Conservation (phyloP, 2,113 vertebrate species). For the Oryzias celebensis region DNA sequence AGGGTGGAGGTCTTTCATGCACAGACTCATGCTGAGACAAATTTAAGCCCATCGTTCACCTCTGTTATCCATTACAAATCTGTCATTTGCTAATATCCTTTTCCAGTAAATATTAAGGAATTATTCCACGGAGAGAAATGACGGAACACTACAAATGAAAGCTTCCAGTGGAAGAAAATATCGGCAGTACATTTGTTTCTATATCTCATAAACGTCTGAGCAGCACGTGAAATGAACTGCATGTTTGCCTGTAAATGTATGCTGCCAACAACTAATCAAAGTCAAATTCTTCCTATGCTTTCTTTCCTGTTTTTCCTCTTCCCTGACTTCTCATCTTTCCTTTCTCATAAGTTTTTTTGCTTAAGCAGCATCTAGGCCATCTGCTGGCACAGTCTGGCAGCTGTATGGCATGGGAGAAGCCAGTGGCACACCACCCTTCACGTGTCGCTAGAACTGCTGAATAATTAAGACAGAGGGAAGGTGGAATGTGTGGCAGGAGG, state of each 20-base stretch:
- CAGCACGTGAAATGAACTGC: constrained; percentile 43
- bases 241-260: constrained; percentile 39
- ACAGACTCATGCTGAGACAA: background rate
- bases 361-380: constrained; percentile 30
- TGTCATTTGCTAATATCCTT: constrained; percentile 6
- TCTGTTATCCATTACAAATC: background rate
- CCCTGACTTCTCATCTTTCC: constrained; percentile 39
- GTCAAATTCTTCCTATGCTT: constrained; percentile 40
- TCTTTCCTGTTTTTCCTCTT: constrained; percentile 34
- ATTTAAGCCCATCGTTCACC: background rate
- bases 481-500: constrained; percentile 38
- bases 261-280: constrained; percentile 45
- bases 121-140: background rate
- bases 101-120: constrained; percentile 11
- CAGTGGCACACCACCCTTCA: constrained; percentile 50
- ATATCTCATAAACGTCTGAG: constrained; percentile 44
- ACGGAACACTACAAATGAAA: constrained; percentile 6
- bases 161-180: constrained; percentile 7
- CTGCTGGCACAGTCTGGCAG: constrained; percentile 48
- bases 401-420: constrained; percentile 28
- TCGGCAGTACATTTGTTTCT: constrained; percentile 45
- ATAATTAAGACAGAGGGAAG: constrained; percentile 37
- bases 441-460: constrained; percentile 44
- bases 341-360: background rate
- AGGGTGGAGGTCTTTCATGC: too few relatives aligned